These are phyloP conservation scores for Camarhynchus parvulus DNA, from an alignment of 2,113 vertebrate species.

Conservation along the genomic window DNA sequence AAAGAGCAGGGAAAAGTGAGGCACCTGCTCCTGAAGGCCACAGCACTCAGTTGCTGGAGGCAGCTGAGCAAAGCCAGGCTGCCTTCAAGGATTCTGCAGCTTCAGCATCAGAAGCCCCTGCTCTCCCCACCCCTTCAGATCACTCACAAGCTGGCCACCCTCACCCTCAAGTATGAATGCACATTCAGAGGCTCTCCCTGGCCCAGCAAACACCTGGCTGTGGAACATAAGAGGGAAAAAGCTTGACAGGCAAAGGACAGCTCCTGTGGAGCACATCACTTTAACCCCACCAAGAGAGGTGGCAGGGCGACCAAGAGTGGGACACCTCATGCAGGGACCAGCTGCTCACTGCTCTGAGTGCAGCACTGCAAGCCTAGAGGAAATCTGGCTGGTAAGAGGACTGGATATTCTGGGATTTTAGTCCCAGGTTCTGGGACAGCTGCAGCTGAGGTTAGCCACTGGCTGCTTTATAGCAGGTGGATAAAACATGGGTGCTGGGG, in stretches of 20 bases:
- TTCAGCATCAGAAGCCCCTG: neutral
- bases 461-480: neutral
- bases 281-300: neutral
- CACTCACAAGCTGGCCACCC: neutral
- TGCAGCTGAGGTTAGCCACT: neutral
- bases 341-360: neutral
- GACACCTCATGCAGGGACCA: fast-evolving
- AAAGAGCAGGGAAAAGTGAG: neutral
- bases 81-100: neutral
- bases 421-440: neutral
- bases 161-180: fast-evolving
- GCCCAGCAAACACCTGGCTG: neutral
- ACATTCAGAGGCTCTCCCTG: neutral
- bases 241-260: neutral
- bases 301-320: neutral
- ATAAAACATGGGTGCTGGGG: neutral
- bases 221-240: neutral
- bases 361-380: neutral
- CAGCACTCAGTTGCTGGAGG: fast-evolving
- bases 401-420: neutral
- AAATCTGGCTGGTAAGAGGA: neutral
- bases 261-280: neutral
- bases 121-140: neutral
- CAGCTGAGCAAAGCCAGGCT: neutral
- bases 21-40: neutral